phyloP scores from a whole-genome alignment of 2,888 invertebrate genomes.

The Hyposoter dolosus region DNA sequence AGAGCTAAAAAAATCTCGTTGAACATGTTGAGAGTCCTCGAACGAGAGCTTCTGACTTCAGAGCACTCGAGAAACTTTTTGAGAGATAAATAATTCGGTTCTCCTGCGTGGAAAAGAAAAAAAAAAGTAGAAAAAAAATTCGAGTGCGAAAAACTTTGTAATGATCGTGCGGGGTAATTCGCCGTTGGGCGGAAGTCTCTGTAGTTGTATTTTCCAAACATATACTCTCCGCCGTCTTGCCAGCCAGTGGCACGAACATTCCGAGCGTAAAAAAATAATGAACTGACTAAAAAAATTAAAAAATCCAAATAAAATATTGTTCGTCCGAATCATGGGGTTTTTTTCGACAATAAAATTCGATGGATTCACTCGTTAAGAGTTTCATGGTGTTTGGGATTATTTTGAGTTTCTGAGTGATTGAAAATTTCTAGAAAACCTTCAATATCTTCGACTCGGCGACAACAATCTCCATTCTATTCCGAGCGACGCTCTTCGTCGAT shows the following conservation, averaged over 20 bases:
- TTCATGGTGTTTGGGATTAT: background rate
- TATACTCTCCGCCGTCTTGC: background rate
- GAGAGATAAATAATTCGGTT: slow-evolving; percentile 34
- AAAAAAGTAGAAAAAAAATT: background rate
- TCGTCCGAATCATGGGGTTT: background rate
- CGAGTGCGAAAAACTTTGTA: background rate
- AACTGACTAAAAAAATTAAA: background rate
- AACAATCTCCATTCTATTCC: slow-evolving; percentile 95
- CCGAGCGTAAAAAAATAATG: slow-evolving; percentile 27
- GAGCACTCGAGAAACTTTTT: background rate
- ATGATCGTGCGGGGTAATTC: slow-evolving; percentile 33
- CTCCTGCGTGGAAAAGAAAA: background rate
- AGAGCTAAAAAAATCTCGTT: slow-evolving; percentile 17
- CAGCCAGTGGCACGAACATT: background rate
- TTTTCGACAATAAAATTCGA: background rate
- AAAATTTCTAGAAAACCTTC: slow-evolving; percentile 91
- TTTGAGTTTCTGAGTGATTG: background rate
- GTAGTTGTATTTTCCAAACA: background rate
- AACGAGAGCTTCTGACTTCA: slow-evolving; percentile 2
- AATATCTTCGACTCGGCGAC: slow-evolving; percentile 95
- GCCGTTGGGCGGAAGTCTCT: background rate
- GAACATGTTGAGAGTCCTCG: background rate
- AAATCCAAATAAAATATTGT: no score
- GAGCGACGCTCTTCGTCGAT: slow-evolving; percentile 92
- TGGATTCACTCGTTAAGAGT: background rate